Conservation (phyloP, 2,888 invertebrate species). For the Rotaria magnacalcarata region DNA sequence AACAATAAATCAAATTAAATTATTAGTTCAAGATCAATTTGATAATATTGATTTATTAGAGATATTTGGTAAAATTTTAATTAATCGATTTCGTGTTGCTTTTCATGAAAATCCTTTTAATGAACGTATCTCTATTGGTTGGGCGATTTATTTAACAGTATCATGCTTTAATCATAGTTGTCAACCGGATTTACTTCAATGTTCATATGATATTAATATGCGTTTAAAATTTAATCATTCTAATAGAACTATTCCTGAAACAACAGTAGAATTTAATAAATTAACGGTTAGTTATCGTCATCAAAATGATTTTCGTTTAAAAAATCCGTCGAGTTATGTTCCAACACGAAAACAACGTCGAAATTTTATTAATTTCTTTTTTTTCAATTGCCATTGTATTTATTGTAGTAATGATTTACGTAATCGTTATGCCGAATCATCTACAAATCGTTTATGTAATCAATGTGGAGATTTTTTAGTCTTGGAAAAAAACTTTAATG, state of each 20-base stretch:
- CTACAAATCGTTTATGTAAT: not conserved
- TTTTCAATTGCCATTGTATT: not conserved
- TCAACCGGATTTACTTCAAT: constrained; percentile 5
- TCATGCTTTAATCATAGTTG: constrained; percentile 20
- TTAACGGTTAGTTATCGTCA: not conserved
- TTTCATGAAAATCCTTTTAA: not conserved
- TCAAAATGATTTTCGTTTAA: not conserved
- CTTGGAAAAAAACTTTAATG: not conserved
- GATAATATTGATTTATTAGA: not conserved
- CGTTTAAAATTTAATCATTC: not conserved
- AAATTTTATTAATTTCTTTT: not conserved
- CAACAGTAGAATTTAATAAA: not conserved
- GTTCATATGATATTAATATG: constrained; percentile 13
- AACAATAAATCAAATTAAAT: not conserved
- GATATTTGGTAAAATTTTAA: not conserved
- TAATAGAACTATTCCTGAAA: not conserved
- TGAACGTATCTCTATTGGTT: not conserved
- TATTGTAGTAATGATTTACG: not conserved
- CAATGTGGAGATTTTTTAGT: not conserved
- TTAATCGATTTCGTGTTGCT: constrained; percentile 20
- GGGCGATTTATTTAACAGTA: not conserved
- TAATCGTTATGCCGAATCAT: not conserved
- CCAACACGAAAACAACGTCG: not conserved
- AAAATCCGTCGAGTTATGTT: not conserved
- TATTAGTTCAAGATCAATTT: not conserved